A percentile compares a stretch with the other conserved stretches of the same genome.
These are phyloP conservation scores for Dendrocincla fuliginosa DNA, from an alignment of 2,797 vertebrate genomes.

Conservation along the genomic window DNA sequence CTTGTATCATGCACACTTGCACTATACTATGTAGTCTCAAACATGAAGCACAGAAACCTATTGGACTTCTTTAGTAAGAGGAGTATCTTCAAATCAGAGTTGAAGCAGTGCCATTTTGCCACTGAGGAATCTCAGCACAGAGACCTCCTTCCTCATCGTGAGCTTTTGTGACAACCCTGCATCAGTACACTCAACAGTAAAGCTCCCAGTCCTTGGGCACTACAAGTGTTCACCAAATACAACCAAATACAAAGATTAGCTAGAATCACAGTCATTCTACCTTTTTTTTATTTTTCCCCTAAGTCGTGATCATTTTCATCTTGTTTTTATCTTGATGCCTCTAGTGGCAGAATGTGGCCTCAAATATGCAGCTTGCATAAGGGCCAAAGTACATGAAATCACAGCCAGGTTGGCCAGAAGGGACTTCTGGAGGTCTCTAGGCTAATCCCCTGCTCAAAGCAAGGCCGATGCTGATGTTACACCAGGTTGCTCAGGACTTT, in stretches of 20 bases:
- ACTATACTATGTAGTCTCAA: background rate
- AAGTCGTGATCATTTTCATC: background rate
- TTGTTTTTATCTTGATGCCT: background rate
- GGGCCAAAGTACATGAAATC: background rate
- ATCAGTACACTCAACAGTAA: background rate
- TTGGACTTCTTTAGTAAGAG: background rate
- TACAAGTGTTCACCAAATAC: background rate
- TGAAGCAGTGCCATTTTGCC: background rate
- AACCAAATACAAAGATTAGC: background rate
- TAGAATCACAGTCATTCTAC: background rate
- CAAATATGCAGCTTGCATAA: background rate
- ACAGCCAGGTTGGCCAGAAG: background rate
- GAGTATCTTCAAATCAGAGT: background rate
- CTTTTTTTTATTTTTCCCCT: background rate
- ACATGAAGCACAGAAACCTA: background rate
- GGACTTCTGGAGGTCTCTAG: background rate
- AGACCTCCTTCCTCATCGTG: background rate
- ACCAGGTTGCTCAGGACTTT: background rate
- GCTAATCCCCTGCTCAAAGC: background rate
- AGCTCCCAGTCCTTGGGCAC: background rate
- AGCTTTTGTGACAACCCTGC: background rate
- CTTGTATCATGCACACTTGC: background rate
- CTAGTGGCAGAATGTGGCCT: background rate
- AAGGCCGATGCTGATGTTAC: background rate
- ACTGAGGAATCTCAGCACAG: background rate